These are phyloP conservation scores for Philopotamus ludificatus DNA, from an alignment of 1,140 invertebrate species.

Conservation along the genomic window DNA sequence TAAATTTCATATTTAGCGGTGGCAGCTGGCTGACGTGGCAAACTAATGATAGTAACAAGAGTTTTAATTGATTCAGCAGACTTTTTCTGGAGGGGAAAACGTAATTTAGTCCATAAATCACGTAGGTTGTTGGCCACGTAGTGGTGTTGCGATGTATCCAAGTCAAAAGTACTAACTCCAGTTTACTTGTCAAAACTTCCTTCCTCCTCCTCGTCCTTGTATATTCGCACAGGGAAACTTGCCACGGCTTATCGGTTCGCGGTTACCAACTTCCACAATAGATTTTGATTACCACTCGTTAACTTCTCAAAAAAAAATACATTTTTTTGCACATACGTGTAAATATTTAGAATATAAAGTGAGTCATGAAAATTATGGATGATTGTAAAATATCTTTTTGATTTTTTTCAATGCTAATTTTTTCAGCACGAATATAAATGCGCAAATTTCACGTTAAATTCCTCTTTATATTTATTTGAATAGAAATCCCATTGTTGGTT, in stretches of 20 bases:
- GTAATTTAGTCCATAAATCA: constrained; percentile 6
- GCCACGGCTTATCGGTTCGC: neutral
- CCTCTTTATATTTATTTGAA: too few relatives aligned
- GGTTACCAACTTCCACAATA: constrained; percentile 4
- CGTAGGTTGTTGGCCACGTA: neutral
- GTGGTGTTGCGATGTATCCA: neutral
- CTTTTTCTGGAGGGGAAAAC: neutral
- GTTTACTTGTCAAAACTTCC: constrained; percentile 12
- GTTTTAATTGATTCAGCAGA: constrained; percentile 1
- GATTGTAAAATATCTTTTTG: too few relatives aligned
- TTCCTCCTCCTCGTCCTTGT: neutral
- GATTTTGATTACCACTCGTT: constrained; percentile 1
- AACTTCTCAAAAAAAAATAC: too few relatives aligned
- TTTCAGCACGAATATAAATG: too few relatives aligned
- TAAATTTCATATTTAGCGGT: too few relatives aligned
- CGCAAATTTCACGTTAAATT: too few relatives aligned
- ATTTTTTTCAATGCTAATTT: too few relatives aligned
- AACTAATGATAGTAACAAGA: neutral
- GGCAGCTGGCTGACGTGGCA: too few relatives aligned
- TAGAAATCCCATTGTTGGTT: too few relatives aligned
- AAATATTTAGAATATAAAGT: too few relatives aligned
- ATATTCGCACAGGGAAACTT: neutral
- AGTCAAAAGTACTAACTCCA: constrained; percentile 6
- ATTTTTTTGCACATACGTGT: too few relatives aligned
- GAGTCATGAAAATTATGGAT: too few relatives aligned